A percentile compares a stretch with the other conserved stretches of the same genome.
These are phyloP conservation scores for Leptopilina boulardi DNA, from an alignment of 1,140 invertebrate genomes.

Conservation along the genomic window DNA sequence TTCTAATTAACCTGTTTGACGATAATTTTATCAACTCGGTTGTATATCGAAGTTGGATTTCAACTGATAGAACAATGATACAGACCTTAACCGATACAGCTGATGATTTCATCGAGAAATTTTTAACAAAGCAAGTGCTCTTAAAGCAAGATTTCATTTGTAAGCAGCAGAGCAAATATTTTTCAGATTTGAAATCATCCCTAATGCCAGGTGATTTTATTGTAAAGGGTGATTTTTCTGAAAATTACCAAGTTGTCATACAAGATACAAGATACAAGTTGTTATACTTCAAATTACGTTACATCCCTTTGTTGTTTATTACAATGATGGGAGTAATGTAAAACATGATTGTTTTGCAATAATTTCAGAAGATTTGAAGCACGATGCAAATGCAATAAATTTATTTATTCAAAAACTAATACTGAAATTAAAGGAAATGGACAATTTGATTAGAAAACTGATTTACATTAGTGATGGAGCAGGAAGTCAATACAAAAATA, in stretches of 20 bases:
- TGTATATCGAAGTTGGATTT: background rate
- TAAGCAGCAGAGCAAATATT: too few relatives aligned
- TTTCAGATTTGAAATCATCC: background rate
- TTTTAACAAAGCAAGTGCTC: background rate
- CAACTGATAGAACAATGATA: background rate
- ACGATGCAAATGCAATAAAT: background rate
- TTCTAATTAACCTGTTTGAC: background rate
- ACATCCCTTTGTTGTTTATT: background rate
- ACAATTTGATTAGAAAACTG: background rate
- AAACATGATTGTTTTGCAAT: background rate
- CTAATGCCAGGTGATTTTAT: background rate
- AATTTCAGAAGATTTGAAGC: background rate
- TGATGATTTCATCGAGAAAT: background rate
- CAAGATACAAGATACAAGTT: too few relatives aligned
- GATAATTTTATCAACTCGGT: background rate
- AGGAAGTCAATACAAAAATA: background rate
- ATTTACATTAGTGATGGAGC: background rate
- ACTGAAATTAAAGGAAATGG: background rate
- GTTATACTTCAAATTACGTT: background rate
- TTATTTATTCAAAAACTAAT: background rate
- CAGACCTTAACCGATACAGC: background rate
- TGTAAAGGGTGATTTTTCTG: background rate
- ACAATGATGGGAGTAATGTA: background rate
- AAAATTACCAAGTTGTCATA: background rate
- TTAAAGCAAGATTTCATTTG: background rate